Evolutionary conservation across 2,113 vertebrate species (phyloP).

Genomic region (Tyrannus savana): DNA sequence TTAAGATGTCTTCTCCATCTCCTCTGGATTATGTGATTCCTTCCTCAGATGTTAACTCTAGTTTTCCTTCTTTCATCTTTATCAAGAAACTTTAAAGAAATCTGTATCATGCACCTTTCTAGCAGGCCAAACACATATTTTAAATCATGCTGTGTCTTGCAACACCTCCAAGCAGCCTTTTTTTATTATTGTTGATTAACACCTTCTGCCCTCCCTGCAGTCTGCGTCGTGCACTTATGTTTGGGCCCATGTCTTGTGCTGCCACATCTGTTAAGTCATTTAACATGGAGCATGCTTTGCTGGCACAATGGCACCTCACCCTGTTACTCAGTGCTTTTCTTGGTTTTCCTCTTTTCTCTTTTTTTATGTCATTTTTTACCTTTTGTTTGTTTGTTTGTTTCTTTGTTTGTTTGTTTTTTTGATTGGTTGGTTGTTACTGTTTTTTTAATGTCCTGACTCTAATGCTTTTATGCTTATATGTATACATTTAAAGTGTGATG

Average conservation of each 20-base stretch:
- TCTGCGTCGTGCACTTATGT: not conserved
- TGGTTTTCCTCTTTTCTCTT: not conserved
- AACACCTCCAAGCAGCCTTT: not conserved
- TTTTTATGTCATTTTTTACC: not conserved
- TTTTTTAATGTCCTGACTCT: not conserved
- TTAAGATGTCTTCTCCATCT: not conserved
- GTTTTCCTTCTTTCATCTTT: not conserved
- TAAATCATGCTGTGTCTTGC: not conserved
- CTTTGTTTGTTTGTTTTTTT: too few species aligned
- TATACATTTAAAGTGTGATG: not conserved
- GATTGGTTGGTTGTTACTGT: too few species aligned
- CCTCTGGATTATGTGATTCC: not conserved
- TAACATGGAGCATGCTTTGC: not conserved
- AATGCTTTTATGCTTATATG: not conserved
- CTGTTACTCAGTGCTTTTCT: not conserved
- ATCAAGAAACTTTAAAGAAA: not conserved
- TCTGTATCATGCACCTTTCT: not conserved
- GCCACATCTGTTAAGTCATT: not conserved
- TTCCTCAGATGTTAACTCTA: not conserved
- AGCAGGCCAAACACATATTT: not conserved
- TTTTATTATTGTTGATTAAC: not conserved
- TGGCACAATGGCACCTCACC: fast-evolving
- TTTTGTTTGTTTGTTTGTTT: not conserved
- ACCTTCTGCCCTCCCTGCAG: not conserved
- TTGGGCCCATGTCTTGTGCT: not conserved